A percentile compares a stretch with the other conserved stretches of the same genome.
Evolutionary conservation across 2,113 vertebrate genomes (phyloP).

Genomic region (Corapipo altera): DNA sequence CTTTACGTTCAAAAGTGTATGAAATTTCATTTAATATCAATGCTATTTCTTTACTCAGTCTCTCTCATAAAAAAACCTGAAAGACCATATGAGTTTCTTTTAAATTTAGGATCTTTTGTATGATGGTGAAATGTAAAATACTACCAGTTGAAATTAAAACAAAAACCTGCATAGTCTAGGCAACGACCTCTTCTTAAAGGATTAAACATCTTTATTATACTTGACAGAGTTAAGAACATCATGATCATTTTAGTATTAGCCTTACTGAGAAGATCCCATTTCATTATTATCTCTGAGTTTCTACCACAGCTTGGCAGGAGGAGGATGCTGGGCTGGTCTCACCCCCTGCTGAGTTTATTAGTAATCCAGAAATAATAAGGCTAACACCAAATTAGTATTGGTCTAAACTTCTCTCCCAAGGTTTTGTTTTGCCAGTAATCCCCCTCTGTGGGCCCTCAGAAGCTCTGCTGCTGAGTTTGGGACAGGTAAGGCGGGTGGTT

Average conservation of each 20-base stretch:
- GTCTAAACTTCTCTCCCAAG: background rate
- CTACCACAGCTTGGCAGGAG: background rate
- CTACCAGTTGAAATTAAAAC: background rate
- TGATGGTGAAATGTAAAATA: background rate
- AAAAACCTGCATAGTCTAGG: background rate
- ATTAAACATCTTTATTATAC: background rate
- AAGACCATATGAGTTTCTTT: background rate
- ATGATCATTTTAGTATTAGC: background rate
- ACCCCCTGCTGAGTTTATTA: background rate
- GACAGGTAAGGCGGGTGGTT: background rate
- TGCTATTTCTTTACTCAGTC: background rate
- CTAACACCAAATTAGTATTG: background rate
- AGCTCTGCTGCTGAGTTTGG: background rate
- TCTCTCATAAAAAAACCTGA: background rate
- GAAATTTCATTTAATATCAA: background rate
- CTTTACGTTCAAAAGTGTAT: background rate
- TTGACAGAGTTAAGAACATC: slow-evolving; percentile 18
- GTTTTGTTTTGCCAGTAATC: background rate
- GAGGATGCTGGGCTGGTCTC: background rate
- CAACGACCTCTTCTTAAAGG: background rate
- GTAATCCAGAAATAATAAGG: slow-evolving; percentile 13
- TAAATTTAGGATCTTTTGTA: background rate
- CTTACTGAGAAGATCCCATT: background rate
- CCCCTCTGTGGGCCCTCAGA: background rate
- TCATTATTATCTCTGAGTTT: background rate